Evolutionary conservation across 2,888 invertebrate species (phyloP).

Genomic region (Drosophila rubida): DNA sequence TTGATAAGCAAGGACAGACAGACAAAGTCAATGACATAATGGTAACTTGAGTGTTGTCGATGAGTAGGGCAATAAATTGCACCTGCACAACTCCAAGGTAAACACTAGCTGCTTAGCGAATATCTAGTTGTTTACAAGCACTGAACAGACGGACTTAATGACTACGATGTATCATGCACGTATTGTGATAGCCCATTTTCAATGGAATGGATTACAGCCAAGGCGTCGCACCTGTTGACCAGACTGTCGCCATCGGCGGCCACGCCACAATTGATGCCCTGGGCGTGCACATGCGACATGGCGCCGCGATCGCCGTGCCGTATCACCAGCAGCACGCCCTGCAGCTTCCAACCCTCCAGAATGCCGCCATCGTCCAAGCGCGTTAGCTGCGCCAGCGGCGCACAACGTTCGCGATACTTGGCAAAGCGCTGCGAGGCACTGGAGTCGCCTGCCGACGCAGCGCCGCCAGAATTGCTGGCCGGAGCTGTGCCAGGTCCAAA

Average conservation of each 20-base stretch:
- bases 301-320: constrained; percentile 96
- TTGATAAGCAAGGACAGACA: too few species aligned
- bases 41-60: too few species aligned
- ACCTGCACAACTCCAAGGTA: too few species aligned
- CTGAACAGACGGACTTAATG: too few species aligned
- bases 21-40: too few species aligned
- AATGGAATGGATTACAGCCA: background rate
- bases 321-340: constrained; percentile 89
- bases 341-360: constrained; percentile 84
- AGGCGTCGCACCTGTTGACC: constrained; percentile 80
- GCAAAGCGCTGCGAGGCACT: constrained; percentile 74
- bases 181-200: too few species aligned
- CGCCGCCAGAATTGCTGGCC: constrained; percentile 12
- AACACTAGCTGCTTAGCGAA: too few species aligned
- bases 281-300: constrained; percentile 91
- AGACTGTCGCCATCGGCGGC: constrained; percentile 84
- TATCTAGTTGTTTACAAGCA: too few species aligned
- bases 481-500: constrained; percentile 41
- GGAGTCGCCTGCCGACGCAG: constrained; percentile 30
- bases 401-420: constrained; percentile 89
- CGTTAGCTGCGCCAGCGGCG: constrained; percentile 89
- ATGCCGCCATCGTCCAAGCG: constrained; percentile 89
- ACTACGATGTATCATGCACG: too few species aligned
- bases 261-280: constrained; percentile 91
- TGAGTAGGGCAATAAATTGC: too few species aligned